These are phyloP conservation scores for Echiichthys vipera DNA, from an alignment of 2,797 vertebrate genomes.

Conservation along the genomic window DNA sequence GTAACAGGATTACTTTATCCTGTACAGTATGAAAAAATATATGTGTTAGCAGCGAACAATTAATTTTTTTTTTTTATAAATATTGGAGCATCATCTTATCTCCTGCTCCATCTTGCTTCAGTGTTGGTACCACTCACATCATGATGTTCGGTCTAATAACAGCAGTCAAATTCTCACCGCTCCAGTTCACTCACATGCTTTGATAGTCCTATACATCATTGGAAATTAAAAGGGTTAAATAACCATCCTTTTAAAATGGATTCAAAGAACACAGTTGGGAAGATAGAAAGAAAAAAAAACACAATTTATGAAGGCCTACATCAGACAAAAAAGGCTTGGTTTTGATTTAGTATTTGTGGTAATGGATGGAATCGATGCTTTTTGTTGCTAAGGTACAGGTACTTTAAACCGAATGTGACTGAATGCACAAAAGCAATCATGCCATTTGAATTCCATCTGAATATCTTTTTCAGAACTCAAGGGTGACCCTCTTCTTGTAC, in stretches of 20 bases:
- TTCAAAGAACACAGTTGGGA: neutral
- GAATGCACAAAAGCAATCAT: slow-evolving; percentile 2
- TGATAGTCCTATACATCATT: neutral
- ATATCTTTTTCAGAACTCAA: slow-evolving; percentile 29
- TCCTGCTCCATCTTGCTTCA: too few species aligned
- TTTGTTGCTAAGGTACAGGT: neutral
- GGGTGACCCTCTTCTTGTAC: slow-evolving; percentile 27
- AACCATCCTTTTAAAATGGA: neutral
- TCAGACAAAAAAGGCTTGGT: neutral
- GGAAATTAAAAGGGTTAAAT: neutral
- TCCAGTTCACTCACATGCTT: too few species aligned
- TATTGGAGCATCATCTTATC: too few species aligned
- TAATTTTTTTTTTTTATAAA: too few species aligned
- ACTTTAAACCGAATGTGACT: slow-evolving; percentile 1
- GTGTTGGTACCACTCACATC: too few species aligned
- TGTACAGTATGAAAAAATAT: neutral
- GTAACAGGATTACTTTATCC: neutral
- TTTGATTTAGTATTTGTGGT: neutral
- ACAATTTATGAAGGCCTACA: neutral
- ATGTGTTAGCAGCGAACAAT: too few species aligned
- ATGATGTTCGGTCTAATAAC: too few species aligned
- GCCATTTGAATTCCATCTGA: slow-evolving; percentile 38
- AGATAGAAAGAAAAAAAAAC: neutral
- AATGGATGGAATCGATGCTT: neutral
- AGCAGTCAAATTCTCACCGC: too few species aligned